Percentiles rank a stretch among this genome's conserved stretches.
Conservation (phyloP, 2,113 vertebrate genomes). For the Haliaeetus leucogaster region DNA sequence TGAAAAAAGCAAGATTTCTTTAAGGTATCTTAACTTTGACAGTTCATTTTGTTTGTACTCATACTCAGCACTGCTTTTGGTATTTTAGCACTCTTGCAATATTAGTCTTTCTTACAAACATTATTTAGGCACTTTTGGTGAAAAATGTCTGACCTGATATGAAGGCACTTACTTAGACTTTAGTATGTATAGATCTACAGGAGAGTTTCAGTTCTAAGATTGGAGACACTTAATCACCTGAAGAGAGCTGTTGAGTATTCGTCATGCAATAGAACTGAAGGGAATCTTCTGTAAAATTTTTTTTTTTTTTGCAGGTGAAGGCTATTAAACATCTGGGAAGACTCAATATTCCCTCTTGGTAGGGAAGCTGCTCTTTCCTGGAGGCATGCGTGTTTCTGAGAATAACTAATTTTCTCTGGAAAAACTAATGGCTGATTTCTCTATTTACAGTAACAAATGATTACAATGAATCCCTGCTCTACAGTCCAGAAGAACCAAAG, state of each 20-base stretch:
- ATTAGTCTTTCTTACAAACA: neutral
- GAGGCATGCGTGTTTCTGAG: neutral
- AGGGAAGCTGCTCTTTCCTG: neutral
- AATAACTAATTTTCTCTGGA: neutral
- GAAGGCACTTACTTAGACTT: neutral
- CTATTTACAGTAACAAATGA: constrained; percentile 82
- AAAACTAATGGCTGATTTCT: constrained; percentile 17
- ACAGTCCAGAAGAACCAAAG: constrained; percentile 87
- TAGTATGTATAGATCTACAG: neutral
- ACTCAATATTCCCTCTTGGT: neutral
- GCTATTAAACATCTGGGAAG: neutral
- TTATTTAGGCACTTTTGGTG: neutral
- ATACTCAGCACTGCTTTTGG: neutral
- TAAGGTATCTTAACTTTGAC: neutral
- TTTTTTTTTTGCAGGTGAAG: neutral
- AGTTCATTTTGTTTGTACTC: neutral
- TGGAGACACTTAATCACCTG: neutral
- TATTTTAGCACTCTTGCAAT: neutral
- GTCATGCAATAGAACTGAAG: neutral
- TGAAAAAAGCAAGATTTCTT: neutral
- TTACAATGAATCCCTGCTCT: constrained; percentile 91
- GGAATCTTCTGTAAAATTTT: neutral
- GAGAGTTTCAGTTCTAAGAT: neutral
- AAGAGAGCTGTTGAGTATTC: neutral
- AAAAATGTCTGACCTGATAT: neutral